phyloP scores from a whole-genome alignment of 2,888 invertebrate species.

The Acanthococcus lagerstroemiae region DNA sequence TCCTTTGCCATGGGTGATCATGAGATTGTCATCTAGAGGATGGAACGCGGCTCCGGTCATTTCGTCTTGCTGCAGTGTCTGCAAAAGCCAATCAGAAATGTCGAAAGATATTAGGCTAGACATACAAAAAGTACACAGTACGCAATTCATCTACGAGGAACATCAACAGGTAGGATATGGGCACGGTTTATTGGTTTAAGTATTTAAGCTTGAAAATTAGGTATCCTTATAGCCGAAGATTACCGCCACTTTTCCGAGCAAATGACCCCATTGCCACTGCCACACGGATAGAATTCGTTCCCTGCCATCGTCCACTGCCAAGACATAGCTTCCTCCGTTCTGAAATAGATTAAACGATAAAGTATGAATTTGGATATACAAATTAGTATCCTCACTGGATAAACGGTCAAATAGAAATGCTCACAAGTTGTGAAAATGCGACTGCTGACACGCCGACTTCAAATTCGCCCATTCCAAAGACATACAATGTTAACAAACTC shows the following conservation, averaged over 20 bases:
- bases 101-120: too few species aligned
- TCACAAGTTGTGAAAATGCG: constrained; percentile 77
- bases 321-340: constrained; percentile 82
- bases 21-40: constrained; percentile 78
- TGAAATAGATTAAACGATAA: constrained; percentile 40
- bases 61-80: constrained; percentile 84
- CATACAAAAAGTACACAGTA: too few species aligned
- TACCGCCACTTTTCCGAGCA: constrained; percentile 89
- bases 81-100: constrained; percentile 38
- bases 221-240: too few species aligned
- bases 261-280: constrained; percentile 91
- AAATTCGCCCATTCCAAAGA: constrained; percentile 84
- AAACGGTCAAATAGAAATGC: constrained; percentile 31
- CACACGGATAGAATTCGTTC: constrained; percentile 86
- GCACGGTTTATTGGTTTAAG: too few species aligned
- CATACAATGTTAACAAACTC: constrained; percentile 75
- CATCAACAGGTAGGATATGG: too few species aligned
- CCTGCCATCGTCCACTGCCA: constrained; percentile 78
- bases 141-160: too few species aligned
- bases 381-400: background rate
- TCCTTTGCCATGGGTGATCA: constrained; percentile 84
- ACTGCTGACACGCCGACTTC: constrained; percentile 78
- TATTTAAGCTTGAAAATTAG: too few species aligned
- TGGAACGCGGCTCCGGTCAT: constrained; percentile 82
- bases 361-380: background rate